Percentiles rank a stretch among this genome's conserved stretches.
Evolutionary conservation across 2,888 invertebrate species (phyloP).

Genomic region (Hoplodrina ambigua): DNA sequence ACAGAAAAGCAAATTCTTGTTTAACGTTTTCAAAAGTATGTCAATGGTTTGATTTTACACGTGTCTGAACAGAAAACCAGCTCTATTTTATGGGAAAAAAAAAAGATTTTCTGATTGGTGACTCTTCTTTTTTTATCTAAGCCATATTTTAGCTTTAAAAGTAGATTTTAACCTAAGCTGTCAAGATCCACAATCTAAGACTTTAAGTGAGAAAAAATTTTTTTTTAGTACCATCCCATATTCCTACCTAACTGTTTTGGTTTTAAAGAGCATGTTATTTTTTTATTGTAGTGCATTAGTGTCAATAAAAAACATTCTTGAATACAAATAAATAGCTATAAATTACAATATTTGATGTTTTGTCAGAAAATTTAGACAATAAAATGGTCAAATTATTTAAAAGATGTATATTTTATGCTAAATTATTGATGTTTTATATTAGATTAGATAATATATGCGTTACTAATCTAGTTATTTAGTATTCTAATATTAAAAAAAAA

Average conservation of each 20-base stretch:
- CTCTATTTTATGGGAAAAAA: no score
- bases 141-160: background rate
- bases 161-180: background rate
- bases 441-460: slow-evolving; percentile 6
- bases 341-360: slow-evolving; percentile 21
- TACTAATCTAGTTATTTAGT: slow-evolving; percentile 9
- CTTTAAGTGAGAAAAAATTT: no score
- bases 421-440: slow-evolving; percentile 22
- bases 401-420: slow-evolving; percentile 39
- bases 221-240: no score
- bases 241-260: no score
- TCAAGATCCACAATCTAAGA: no score
- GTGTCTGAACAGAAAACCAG: no score
- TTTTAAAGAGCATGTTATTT: background rate
- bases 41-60: no score
- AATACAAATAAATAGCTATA: slow-evolving; percentile 24
- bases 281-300: background rate
- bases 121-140: no score
- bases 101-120: no score
- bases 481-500: slow-evolving; percentile 5
- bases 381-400: slow-evolving; percentile 37
- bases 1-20: background rate
- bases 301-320: slow-evolving; percentile 13
- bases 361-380: slow-evolving; percentile 25
- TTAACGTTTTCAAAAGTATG: background rate